Evolutionary conservation across 2,888 invertebrate genomes (phyloP).

Genomic region (Torymus auratus): DNA sequence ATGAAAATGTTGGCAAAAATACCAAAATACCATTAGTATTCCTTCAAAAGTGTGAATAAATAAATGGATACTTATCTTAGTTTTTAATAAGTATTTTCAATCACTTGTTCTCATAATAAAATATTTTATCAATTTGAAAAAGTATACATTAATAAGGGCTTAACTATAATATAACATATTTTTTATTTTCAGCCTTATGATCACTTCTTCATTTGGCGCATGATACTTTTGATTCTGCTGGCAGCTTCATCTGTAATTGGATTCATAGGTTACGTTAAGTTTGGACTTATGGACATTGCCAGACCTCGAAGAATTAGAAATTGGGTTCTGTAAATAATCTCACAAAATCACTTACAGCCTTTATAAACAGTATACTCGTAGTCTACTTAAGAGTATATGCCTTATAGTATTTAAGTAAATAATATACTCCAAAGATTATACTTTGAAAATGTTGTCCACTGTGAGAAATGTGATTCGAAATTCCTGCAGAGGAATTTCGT

Average conservation of each 20-base stretch:
- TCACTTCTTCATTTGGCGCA: slow-evolving; percentile 78
- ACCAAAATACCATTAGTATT: too few relatives aligned
- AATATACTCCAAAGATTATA: slow-evolving; percentile 59
- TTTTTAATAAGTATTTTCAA: too few relatives aligned
- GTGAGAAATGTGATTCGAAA: slow-evolving; percentile 62
- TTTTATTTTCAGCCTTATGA: slow-evolving; percentile 78
- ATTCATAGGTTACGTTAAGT: slow-evolving; percentile 77
- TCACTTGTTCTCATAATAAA: too few relatives aligned
- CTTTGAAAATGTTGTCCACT: slow-evolving; percentile 70
- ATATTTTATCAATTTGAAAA: background rate
- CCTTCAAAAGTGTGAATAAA: too few relatives aligned
- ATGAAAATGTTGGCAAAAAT: too few relatives aligned
- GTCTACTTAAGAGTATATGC: slow-evolving; percentile 34
- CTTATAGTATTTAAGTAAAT: slow-evolving; percentile 32
- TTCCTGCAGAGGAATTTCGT: slow-evolving; percentile 68
- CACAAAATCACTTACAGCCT: slow-evolving; percentile 7
- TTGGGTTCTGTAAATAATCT: slow-evolving; percentile 72
- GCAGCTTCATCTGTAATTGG: slow-evolving; percentile 76
- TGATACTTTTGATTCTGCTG: slow-evolving; percentile 76
- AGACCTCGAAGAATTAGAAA: slow-evolving; percentile 76
- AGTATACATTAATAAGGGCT: too few relatives aligned
- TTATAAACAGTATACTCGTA: slow-evolving; percentile 6
- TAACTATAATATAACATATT: slow-evolving; percentile 3
- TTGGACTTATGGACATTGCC: slow-evolving; percentile 77
- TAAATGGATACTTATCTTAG: too few relatives aligned